Base-by-base conservation (phyloP, 1,140 invertebrate genomes). In the Hestina assimilis region DNA sequence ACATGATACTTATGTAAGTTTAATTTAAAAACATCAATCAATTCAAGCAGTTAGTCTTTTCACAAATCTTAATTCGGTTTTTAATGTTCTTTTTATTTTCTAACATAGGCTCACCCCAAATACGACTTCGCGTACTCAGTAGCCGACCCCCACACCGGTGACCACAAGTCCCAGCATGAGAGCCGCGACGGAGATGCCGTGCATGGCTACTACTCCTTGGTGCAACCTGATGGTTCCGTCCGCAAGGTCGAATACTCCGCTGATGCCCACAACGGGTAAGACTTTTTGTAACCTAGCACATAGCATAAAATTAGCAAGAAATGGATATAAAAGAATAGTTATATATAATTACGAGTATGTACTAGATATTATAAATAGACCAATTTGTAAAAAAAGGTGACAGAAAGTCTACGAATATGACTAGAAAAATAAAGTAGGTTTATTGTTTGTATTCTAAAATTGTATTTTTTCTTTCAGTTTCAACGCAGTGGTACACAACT, bases 71-170 rank as follows among this genome's bases (percentile, higher is more conserved):
- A n/a, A n/a, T n/a, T n/a, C n/a, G n/a, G n/a, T n/a, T n/a, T n/a
- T n/a, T n/a, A n/a, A n/a, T n/a, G n/a, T n/a, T n/a, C n/a, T 12
- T 33, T 45, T 0, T 43, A 26, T 47, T 46, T 53, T 62, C 43
- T 66, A n/a, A n/a, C n/a, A n/a, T n/a, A 89, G 80, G 66, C 85
- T 56, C 80, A 89, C 64, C 88, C 87, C 52, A 86, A 83, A 75
- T 90, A 90, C 73, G 80, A 89, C 69, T 90, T 86, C 74, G 63
- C 87, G 3, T 90, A 90, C 76, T 89, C 83, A 50, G 82, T 85
- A 57, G 80, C 82, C 45, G 83, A 87, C 72, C 80, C 82, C 14
- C 84, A 87, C 75, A 85, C 84, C 65, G 84, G 84, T 46, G 84
- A 85, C 75, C 80, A 85, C 75, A 87, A 87, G 71, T 69, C 69